Evolutionary conservation across 2,113 vertebrate species (phyloP).

Genomic region (Otus sunia): DNA sequence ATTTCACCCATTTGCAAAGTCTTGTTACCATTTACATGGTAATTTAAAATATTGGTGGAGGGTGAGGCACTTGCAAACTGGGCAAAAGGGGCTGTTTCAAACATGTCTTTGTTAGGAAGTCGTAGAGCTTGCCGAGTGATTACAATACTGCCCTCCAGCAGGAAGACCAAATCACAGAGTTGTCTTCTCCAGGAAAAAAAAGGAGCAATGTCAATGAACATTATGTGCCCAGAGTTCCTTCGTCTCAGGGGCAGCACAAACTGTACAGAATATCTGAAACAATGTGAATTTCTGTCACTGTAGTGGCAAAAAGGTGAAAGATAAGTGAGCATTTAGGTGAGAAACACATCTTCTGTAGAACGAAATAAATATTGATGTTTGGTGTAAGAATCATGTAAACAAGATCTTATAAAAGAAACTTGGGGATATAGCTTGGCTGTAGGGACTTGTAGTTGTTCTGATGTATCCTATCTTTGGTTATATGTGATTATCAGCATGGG

Average conservation of each 20-base stretch:
- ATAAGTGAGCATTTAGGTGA: neutral
- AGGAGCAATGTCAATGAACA: accelerated
- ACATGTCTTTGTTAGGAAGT: neutral
- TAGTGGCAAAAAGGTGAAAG: neutral
- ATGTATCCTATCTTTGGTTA: neutral
- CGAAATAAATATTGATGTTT: neutral
- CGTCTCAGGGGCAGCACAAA: accelerated
- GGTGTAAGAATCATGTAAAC: neutral
- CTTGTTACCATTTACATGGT: neutral
- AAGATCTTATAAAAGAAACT: neutral
- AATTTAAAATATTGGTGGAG: neutral
- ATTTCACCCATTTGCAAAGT: neutral
- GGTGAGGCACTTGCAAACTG: neutral
- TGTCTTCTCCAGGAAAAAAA: neutral
- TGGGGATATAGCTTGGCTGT: neutral
- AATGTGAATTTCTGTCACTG: neutral
- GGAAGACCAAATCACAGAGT: neutral
- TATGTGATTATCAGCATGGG: neutral
- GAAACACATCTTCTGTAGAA: neutral
- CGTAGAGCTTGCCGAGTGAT: neutral
- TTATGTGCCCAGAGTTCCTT: neutral
- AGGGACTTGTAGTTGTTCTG: neutral
- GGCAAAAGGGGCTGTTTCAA: neutral
- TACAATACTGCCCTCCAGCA: neutral
- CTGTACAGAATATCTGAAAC: neutral